Evolutionary conservation across 1,140 invertebrate species (phyloP).

Genomic region (Galleria mellonella): DNA sequence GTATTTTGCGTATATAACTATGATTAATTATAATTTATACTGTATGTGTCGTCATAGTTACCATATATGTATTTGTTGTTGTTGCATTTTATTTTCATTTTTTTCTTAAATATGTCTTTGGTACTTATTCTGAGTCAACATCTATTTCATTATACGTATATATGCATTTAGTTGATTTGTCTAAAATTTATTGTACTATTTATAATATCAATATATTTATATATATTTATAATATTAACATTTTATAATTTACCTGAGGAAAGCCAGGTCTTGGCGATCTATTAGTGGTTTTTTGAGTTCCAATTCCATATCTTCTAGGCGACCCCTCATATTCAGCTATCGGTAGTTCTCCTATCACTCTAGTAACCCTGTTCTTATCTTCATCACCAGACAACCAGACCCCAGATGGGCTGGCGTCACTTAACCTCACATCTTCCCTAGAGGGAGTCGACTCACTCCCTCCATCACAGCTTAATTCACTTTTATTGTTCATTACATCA

Average conservation of each 20-base stretch:
- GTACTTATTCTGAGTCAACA: too few relatives aligned
- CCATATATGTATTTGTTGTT: too few relatives aligned
- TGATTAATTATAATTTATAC: too few relatives aligned
- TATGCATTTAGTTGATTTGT: too few relatives aligned
- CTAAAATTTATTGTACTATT: too few relatives aligned
- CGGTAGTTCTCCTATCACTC: slow-evolving; percentile 90
- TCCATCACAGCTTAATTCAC: slow-evolving; percentile 47
- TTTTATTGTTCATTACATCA: slow-evolving; percentile 63
- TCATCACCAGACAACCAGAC: slow-evolving; percentile 61
- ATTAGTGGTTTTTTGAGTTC: slow-evolving; percentile 36
- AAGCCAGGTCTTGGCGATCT: slow-evolving; percentile 68
- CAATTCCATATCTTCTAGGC: slow-evolving; percentile 87
- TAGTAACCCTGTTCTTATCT: slow-evolving; percentile 79
- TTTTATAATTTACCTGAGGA: slow-evolving; percentile 75
- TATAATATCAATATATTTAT: too few relatives aligned
- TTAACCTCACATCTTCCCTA: slow-evolving; percentile 42
- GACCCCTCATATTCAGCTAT: slow-evolving; percentile 95
- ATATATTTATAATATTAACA: too few relatives aligned
- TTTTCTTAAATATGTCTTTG: too few relatives aligned
- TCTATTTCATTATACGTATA: too few relatives aligned
- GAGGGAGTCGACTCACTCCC: slow-evolving; percentile 55
- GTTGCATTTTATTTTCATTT: too few relatives aligned
- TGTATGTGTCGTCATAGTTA: too few relatives aligned
- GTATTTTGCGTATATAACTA: too few relatives aligned
- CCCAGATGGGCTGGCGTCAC: slow-evolving; percentile 51